These are phyloP conservation scores for Scytalopus superciliaris DNA, from an alignment of 2,113 vertebrate species.

Conservation along the genomic window DNA sequence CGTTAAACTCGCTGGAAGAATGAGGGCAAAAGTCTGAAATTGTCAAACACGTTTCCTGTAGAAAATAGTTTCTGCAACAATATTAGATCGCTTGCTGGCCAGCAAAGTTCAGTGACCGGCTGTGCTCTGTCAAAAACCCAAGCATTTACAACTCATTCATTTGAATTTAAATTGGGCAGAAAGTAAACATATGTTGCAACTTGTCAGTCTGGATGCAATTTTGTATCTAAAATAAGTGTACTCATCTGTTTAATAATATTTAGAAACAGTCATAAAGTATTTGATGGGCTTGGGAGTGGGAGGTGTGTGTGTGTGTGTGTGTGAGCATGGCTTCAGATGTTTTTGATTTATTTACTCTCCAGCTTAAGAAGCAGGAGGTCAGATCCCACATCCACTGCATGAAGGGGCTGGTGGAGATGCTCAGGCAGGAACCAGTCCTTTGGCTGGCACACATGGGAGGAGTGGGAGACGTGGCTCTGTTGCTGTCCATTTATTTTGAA, in stretches of 20 bases:
- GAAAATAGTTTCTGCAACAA: slow-evolving; percentile 4
- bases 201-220: neutral
- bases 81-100: slow-evolving; percentile 49
- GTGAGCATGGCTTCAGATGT: neutral
- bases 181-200: neutral
- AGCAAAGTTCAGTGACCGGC: slow-evolving; percentile 7
- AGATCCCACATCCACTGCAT: neutral
- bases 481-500: neutral
- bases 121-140: slow-evolving; percentile 37
- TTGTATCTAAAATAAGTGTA: neutral
- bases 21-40: slow-evolving; percentile 30
- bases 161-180: slow-evolving; percentile 16
- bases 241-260: slow-evolving; percentile 18
- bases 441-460: accelerated
- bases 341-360: neutral
- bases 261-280: neutral
- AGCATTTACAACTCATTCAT: neutral
- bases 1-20: neutral
- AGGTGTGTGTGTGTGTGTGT: neutral
- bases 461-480: accelerated
- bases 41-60: slow-evolving; percentile 14
- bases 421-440: neutral
- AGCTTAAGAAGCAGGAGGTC: neutral
- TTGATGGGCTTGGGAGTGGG: neutral
- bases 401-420: neutral